Conservation (phyloP, 2,113 vertebrate species). For the Riparia riparia region DNA sequence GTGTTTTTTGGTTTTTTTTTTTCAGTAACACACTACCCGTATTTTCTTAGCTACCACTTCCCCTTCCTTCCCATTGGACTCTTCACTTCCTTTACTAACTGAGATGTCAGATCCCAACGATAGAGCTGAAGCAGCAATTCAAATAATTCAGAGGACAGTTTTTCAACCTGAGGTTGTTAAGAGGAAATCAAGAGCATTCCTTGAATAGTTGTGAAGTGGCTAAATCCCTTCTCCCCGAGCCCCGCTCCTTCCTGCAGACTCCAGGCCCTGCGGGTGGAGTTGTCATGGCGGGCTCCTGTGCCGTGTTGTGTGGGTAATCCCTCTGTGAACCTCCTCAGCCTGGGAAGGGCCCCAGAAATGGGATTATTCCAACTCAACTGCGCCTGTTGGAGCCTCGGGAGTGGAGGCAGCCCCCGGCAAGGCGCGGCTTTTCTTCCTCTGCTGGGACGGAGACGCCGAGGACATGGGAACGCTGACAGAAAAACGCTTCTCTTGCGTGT, state of each 20-base stretch:
- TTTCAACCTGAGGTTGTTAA: background rate
- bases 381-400: background rate
- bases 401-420: background rate
- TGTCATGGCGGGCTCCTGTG: background rate
- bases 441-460: background rate
- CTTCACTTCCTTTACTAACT: background rate
- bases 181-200: conserved; percentile 44
- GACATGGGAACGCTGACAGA: background rate
- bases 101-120: background rate
- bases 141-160: background rate
- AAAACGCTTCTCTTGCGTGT: fast-evolving
- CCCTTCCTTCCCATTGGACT: background rate
- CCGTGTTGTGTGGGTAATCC: background rate
- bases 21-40: fast-evolving
- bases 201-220: background rate
- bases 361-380: background rate
- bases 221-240: background rate
- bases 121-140: background rate
- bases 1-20: background rate
- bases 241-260: background rate
- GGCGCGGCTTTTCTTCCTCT: background rate
- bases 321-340: background rate
- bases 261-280: background rate
- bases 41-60: background rate
- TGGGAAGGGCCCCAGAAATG: background rate